Evolutionary conservation across 2,113 vertebrate species (phyloP), one percentile per base, ranked within the genome.

Genomic region (Phalacrocorax brasilianus): DNA sequence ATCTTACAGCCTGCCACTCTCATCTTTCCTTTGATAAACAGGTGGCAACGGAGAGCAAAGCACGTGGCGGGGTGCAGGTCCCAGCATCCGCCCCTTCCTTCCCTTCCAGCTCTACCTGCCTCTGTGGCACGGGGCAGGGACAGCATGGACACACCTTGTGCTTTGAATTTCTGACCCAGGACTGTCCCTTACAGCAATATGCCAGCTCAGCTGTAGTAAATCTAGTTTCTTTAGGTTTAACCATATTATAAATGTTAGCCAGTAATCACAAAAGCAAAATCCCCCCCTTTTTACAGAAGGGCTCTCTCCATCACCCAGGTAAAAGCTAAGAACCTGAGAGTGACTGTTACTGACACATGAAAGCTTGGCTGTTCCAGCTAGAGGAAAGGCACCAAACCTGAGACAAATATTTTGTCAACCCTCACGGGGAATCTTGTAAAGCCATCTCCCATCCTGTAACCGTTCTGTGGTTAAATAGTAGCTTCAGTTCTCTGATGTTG

Each of bases 401-500:
- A 63, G 76, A 65, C 40, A 62, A 95, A 68, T 72, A 95, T 61
- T 95, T 71, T 86, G 83, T 80, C 86, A 86, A 15, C 35, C 47
- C 84, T 88, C 71, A 32, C 21, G 56, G 73, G 52, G 89, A 95
- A 90, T 65, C 85, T 88, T 61, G 63, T 73, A 95, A 94, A 96
- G 84, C 92, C 88, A 94, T 80, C 59, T 93, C 45, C 91, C 88
- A 92, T 91, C 81, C 91, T 96, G 66, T 89, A 96, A 97, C 96
- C 0, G 62, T 79, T 81, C 92, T 95, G 94, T 97, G 96, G 97
- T 97, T 96, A 97, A 97, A 97, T 80, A 63, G 90, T 75, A 90
- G 90, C 77, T 96, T 95, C 84, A 77, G 93, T 93, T 97, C 93
- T 96, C 97, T 91, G 89, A 93, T 97, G 97, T 96, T 97, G 95